A percentile compares a stretch with the other conserved stretches of the same genome.
These are phyloP conservation scores for Atta cephalotes DNA, from an alignment of 1,140 invertebrate species.

Conservation along the genomic window DNA sequence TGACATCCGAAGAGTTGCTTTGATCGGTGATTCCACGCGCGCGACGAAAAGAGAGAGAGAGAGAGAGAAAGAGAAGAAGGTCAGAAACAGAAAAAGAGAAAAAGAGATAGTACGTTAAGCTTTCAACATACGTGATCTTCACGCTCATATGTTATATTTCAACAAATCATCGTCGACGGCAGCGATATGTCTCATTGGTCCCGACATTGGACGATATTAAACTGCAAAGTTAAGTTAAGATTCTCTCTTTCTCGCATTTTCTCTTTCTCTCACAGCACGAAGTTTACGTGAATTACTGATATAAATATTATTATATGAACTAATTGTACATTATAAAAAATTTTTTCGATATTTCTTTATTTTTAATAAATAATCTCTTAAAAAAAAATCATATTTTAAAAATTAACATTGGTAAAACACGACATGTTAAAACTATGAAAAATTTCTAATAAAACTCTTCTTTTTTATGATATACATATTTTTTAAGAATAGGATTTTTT, in stretches of 20 bases:
- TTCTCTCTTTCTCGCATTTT: not conserved
- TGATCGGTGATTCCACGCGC: constrained; percentile 46
- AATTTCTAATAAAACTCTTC: not conserved
- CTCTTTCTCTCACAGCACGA: not conserved
- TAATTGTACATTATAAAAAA: not conserved
- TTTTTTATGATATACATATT: not conserved
- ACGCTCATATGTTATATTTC: constrained; percentile 38
- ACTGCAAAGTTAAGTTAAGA: constrained; percentile 20
- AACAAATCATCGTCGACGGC: constrained; percentile 41
- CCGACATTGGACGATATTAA: constrained; percentile 38
- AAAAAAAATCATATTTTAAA: not conserved
- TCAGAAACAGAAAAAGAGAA: not conserved
- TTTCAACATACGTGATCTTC: constrained; percentile 28
- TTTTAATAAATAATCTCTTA: not conserved
- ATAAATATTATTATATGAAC: not conserved
- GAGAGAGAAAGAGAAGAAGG: not conserved
- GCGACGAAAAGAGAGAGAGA: not conserved
- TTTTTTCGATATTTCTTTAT: not conserved
- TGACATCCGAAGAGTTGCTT: constrained; percentile 59
- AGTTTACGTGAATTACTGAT: not conserved
- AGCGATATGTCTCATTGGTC: constrained; percentile 31
- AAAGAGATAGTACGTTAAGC: not conserved
- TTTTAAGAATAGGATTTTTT: not conserved
- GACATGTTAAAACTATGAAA: not conserved
- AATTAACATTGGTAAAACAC: not conserved